These are phyloP conservation scores for Atta colombica DNA, from an alignment of 1,140 invertebrate genomes.

Conservation along the genomic window DNA sequence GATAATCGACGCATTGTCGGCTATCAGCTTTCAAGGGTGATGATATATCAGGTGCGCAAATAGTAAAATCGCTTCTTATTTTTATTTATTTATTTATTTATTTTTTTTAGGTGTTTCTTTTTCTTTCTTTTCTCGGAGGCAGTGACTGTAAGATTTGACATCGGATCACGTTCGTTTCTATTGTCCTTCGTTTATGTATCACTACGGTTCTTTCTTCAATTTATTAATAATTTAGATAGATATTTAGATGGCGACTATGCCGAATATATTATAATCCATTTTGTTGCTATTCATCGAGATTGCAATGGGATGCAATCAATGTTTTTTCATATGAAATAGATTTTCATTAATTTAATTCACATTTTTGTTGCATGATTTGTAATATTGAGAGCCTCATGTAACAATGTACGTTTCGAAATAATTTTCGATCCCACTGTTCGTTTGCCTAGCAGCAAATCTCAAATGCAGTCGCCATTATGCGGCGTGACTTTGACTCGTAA, in stretches of 20 bases:
- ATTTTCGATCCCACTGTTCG: neutral
- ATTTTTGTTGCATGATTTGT: neutral
- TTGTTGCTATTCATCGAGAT: too few relatives aligned
- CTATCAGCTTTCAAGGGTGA: constrained; percentile 45
- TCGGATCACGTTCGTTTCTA: neutral
- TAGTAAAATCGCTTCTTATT: neutral
- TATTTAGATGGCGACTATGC: too few relatives aligned
- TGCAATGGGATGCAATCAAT: too few relatives aligned
- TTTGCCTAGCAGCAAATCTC: neutral
- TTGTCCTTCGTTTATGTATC: neutral
- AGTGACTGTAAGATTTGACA: neutral
- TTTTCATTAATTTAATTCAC: neutral
- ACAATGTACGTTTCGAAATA: neutral
- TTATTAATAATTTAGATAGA: too few relatives aligned
- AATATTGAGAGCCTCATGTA: neutral
- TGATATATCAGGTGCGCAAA: constrained; percentile 70
- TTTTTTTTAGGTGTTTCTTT: neutral
- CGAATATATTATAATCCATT: too few relatives aligned
- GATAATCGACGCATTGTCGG: constrained; percentile 56
- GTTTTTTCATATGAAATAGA: too few relatives aligned
- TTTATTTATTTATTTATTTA: too few relatives aligned
- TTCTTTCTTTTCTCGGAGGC: neutral
- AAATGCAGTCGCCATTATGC: constrained; percentile 33
- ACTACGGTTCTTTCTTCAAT: too few relatives aligned
- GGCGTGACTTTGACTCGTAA: constrained; percentile 26